Percentiles rank a stretch among this genome's conserved stretches.
Conservation (phyloP, 1,140 invertebrate genomes). For the Augochlora pura region DNA sequence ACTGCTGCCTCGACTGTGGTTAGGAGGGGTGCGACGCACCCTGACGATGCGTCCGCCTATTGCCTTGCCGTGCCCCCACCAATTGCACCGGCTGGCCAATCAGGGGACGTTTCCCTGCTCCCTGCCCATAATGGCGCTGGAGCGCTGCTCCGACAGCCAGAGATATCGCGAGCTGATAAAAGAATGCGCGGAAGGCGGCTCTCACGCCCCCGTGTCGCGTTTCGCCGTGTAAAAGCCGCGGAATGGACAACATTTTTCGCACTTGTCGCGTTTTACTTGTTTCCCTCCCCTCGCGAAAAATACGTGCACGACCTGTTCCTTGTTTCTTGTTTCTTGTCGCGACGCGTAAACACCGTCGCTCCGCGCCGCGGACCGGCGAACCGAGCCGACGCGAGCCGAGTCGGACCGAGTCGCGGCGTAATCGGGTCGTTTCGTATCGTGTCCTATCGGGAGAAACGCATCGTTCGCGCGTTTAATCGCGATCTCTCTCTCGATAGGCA, state of each 20-base stretch:
- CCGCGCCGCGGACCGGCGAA: no score
- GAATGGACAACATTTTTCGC: constrained; percentile 43
- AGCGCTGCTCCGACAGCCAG: constrained; percentile 2
- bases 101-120: background rate
- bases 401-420: no score
- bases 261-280: constrained; percentile 17
- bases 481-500: background rate
- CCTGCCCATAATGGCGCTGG: constrained; percentile 57
- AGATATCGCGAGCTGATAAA: constrained; percentile 38
- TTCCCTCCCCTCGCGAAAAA: constrained; percentile 15
- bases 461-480: background rate
- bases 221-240: constrained; percentile 1
- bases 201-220: constrained; percentile 26
- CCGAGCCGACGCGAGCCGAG: no score
- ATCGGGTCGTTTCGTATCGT: no score
- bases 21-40: background rate
- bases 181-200: constrained; percentile 7
- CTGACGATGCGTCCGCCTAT: constrained; percentile 42
- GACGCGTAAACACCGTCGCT: no score
- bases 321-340: no score
- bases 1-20: constrained; percentile 40
- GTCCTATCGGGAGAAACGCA: background rate
- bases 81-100: constrained; percentile 41
- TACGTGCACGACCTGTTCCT: background rate
- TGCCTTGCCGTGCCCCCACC: constrained; percentile 24